Percentiles rank a stretch among this genome's conserved stretches.
phyloP scores from a whole-genome alignment of 2,113 vertebrate species.

The Parus major region DNA sequence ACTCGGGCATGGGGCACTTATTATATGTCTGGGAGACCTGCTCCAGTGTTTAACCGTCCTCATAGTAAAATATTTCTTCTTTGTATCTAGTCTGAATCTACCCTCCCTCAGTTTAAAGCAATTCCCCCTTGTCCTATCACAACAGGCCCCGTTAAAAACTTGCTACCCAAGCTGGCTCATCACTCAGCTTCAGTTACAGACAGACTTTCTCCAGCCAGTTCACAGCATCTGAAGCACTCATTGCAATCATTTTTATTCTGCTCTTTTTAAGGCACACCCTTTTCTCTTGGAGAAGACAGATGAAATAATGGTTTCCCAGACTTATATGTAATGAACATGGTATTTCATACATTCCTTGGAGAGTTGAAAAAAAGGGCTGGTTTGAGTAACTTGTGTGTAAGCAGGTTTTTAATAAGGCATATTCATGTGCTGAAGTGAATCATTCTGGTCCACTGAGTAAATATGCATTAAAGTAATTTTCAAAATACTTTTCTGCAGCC shows the following conservation, averaged over 20 bases:
- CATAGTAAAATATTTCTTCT: background rate
- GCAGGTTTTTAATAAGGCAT: constrained; percentile 61
- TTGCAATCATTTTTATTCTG: background rate
- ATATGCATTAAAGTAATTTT: constrained; percentile 73
- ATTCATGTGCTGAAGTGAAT: constrained; percentile 43
- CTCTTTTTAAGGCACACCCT: background rate
- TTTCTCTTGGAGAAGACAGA: background rate
- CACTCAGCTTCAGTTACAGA: background rate
- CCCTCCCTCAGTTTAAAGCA: background rate
- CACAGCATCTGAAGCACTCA: background rate
- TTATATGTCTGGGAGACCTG: background rate
- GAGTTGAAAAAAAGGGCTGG: background rate
- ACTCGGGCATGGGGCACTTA: no score
- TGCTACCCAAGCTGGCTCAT: background rate
- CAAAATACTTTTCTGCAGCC: constrained; percentile 61
- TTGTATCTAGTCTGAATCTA: background rate
- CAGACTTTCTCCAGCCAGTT: background rate
- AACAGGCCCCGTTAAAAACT: background rate
- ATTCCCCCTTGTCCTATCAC: background rate
- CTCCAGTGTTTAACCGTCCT: background rate
- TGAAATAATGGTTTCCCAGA: constrained; percentile 34
- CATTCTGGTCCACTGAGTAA: constrained; percentile 71
- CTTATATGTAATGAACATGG: constrained; percentile 7
- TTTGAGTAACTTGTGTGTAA: constrained; percentile 49
- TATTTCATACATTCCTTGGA: constrained; percentile 42